These are phyloP conservation scores for Hippocampus abdominalis DNA, from an alignment of 2,113 vertebrate genomes.

Conservation along the genomic window DNA sequence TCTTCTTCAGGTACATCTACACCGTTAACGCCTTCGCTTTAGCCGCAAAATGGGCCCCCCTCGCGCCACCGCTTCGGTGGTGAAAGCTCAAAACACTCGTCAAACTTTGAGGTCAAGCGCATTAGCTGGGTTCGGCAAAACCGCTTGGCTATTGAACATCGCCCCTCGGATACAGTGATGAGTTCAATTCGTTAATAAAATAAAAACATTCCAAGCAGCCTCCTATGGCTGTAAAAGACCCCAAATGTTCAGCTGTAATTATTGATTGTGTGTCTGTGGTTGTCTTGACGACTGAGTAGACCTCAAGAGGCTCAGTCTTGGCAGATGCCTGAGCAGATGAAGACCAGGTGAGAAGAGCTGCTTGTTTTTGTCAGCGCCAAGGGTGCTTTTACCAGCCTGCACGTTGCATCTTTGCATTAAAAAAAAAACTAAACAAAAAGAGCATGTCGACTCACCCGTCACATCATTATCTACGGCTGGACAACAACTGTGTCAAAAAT, in stretches of 20 bases:
- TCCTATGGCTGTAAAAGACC: too few species aligned
- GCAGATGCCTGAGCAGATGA: constrained; percentile 71
- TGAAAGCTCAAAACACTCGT: too few species aligned
- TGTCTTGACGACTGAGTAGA: constrained; percentile 66
- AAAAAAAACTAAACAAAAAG: background rate
- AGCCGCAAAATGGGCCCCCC: background rate
- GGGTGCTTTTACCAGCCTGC: background rate
- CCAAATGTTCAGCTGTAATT: background rate
- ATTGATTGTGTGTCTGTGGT: constrained; percentile 60
- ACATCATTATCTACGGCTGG: background rate
- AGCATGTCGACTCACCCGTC: background rate
- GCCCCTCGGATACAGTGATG: too few species aligned
- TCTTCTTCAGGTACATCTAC: constrained; percentile 83
- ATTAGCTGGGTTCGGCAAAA: too few species aligned
- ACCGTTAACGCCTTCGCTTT: background rate
- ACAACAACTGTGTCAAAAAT: background rate
- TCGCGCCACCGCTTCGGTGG: background rate
- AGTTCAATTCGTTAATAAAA: too few species aligned
- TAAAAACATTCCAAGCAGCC: too few species aligned
- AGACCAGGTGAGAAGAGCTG: constrained; percentile 68
- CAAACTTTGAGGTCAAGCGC: too few species aligned
- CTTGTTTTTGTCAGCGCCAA: background rate
- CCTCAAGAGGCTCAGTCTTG: constrained; percentile 69
- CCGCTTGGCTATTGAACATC: too few species aligned
- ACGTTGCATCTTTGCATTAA: background rate